Percentiles rank a stretch among this genome's conserved stretches.
Conservation (phyloP, 2,797 vertebrate species). For the Otus scops region DNA sequence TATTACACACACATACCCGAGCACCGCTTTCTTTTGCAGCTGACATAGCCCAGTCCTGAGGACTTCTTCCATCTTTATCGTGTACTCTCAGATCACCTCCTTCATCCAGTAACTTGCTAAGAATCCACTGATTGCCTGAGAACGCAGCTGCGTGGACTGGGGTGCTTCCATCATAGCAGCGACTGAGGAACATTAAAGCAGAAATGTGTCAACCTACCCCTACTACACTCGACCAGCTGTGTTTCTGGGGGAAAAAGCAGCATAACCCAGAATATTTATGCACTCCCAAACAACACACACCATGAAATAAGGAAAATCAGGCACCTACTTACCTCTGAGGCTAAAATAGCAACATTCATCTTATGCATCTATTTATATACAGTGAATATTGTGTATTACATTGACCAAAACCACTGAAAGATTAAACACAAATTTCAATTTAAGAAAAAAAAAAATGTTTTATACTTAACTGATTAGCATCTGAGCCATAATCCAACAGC, state of each 20-base stretch:
- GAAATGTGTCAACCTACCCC: background rate
- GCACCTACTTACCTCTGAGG: background rate
- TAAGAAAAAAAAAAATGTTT: background rate
- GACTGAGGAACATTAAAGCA: conserved; percentile 63
- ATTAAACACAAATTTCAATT: background rate
- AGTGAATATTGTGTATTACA: background rate
- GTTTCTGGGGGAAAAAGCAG: background rate
- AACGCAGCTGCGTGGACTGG: conserved; percentile 87
- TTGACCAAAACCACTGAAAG: accelerated
- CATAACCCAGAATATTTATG: accelerated
- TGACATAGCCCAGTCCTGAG: conserved; percentile 79
- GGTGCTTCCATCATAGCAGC: conserved; percentile 84
- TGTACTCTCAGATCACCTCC: conserved; percentile 87
- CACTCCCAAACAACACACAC: background rate
- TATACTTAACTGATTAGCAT: conserved; percentile 86
- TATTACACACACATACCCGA: conserved; percentile 57
- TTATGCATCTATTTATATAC: background rate
- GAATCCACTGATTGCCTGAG: conserved; percentile 81
- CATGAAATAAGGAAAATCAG: accelerated
- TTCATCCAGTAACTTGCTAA: conserved; percentile 81
- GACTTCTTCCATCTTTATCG: conserved; percentile 75
- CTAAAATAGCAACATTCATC: accelerated
- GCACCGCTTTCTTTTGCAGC: conserved; percentile 73
- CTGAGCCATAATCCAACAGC: conserved; percentile 81
- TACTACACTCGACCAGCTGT: background rate